Evolutionary conservation across 2,113 vertebrate genomes (phyloP), one percentile per base, ranked within the genome.

Genomic region (Brevimyrus niger): DNA sequence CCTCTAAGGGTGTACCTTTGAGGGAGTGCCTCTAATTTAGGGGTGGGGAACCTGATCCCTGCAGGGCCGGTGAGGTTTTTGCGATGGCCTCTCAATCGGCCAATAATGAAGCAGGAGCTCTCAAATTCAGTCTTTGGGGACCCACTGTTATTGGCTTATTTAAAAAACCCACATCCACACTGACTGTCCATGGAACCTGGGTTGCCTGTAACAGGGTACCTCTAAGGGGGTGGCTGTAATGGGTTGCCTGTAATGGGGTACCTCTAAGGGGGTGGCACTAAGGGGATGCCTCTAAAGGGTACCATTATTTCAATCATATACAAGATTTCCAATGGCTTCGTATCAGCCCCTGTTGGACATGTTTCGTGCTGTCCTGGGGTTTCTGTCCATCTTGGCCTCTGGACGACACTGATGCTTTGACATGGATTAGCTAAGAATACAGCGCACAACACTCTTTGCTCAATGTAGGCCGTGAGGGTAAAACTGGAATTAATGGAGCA

Each of bases 381-480:
- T 85, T 83, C 89, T 88, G 69, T 87, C 85, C 84, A 85, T 87
- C 86, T 91, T 89, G 90, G 88, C 92, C 89, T 89, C 13, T 31
- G 80, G 80, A 80, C 80, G 47, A 85, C 90, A 92, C 85, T 87
- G 88, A 89, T 86, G 89, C 90, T 91, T 90, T 89, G 91, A 92
- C 91, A 90, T 53, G 48, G 90, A 89, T 89, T 87, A 91, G 86
- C 69, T 91, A 82, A 42, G 90, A 90, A 91, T 90, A 91, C 90
- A 92, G 9, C 91, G 93, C 90, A 94, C 93, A 92, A 91, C 89
- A 15, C 1, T 85, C 89, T 83, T 27, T 90, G 80, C 92, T 94
- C 88, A 94, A 93, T 90, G 55, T 90, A 82, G 10, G 89, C 1
- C 35, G 91, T 94, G 92, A 93, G 93, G 88, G 13, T 4, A 61